phyloP scores from a whole-genome alignment of 2,888 invertebrate species.

The Tubiluchus corallicola region DNA sequence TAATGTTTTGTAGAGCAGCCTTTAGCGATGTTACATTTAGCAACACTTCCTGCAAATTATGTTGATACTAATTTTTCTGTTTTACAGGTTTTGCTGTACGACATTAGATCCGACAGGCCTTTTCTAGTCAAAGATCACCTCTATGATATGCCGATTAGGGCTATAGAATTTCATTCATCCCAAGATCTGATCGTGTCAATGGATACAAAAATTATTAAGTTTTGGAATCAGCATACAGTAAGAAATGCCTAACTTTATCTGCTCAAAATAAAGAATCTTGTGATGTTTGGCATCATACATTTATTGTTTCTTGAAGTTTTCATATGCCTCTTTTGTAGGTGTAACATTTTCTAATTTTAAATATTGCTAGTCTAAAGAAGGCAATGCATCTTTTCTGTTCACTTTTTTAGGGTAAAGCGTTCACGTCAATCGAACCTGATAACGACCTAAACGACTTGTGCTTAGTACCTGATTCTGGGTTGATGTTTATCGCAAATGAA shows the following conservation, averaged over 20 bases:
- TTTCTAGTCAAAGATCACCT: constrained; percentile 79
- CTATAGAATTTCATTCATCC: constrained; percentile 60
- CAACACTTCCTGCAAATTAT: too few species aligned
- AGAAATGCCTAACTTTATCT: constrained; percentile 17
- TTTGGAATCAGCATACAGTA: constrained; percentile 74
- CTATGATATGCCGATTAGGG: constrained; percentile 74
- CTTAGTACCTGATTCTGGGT: constrained; percentile 57
- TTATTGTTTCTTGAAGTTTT: too few species aligned
- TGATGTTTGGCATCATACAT: too few species aligned
- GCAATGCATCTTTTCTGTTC: too few species aligned
- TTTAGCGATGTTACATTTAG: too few species aligned
- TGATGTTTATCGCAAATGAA: constrained; percentile 88
- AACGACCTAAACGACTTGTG: constrained; percentile 66
- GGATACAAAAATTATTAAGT: constrained; percentile 68
- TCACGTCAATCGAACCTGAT: constrained; percentile 70
- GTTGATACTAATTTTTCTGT: too few species aligned
- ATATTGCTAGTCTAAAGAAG: too few species aligned
- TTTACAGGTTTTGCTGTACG: constrained; percentile 55
- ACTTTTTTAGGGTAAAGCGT: constrained; percentile 52
- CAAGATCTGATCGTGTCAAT: constrained; percentile 68
- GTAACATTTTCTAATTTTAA: too few species aligned
- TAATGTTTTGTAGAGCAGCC: too few species aligned
- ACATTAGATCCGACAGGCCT: constrained; percentile 77
- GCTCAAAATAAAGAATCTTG: too few species aligned
- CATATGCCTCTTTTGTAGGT: too few species aligned